phyloP scores from a whole-genome alignment of 1,140 invertebrate species.

The Zaprionus davidi region DNA sequence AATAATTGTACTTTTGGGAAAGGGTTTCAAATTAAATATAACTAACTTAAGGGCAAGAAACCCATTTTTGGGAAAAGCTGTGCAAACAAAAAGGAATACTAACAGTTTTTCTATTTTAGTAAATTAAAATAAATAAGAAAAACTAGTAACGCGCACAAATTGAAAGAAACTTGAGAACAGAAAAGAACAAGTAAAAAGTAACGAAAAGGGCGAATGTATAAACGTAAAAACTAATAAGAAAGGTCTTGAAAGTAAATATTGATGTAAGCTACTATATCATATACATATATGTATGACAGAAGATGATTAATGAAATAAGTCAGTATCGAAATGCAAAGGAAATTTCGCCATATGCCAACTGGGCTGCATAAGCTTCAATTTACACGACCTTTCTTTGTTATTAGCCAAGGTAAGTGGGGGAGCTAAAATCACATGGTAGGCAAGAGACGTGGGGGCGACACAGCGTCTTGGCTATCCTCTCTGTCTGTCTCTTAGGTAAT shows the following conservation, averaged over 20 bases:
- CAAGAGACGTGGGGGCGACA: background rate
- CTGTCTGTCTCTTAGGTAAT: conserved; percentile 12
- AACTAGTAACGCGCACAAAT: background rate
- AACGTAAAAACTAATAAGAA: background rate
- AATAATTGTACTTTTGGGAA: background rate
- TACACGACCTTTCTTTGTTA: conserved; percentile 1
- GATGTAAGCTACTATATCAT: background rate
- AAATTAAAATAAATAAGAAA: background rate
- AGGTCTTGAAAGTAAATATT: background rate
- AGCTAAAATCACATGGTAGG: background rate
- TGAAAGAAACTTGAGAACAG: background rate
- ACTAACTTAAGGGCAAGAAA: background rate
- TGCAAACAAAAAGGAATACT: background rate
- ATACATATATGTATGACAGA: background rate
- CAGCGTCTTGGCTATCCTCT: background rate
- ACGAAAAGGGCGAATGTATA: background rate
- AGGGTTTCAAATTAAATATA: background rate
- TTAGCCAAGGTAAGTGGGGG: conserved; percentile 29
- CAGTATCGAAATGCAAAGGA: background rate
- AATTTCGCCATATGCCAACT: conserved; percentile 9
- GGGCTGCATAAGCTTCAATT: background rate
- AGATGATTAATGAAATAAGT: background rate
- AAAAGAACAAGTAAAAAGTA: background rate
- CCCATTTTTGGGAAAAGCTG: background rate
- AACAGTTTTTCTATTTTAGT: background rate